Evolutionary conservation across 2,888 invertebrate species (phyloP), one percentile per base, ranked within the genome.

Genomic region (Thera britannica): DNA sequence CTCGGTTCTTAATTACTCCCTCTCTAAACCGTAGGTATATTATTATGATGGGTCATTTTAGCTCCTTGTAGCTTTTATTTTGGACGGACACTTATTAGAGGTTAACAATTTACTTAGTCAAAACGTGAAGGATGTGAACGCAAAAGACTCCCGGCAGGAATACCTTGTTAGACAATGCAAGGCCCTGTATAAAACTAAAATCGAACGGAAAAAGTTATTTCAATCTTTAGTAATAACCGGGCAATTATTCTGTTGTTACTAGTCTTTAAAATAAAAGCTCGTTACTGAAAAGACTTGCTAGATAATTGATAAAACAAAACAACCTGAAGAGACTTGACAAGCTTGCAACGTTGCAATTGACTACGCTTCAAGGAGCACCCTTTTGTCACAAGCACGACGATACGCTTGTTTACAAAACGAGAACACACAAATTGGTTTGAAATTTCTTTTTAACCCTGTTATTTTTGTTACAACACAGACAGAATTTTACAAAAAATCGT

Each of bases 401-500:
- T 51, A 51, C 57, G 57, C 38, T 51, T 51, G 48, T 38, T 48
- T 8, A 12, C 63, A 48, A 58, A 62, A 52, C 61, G 6, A 48
- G 48, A 52, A 49, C 23, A 34, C 11, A 34, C 41, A 63, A 67
- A 67, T 67, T 67, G 62, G 35, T 55, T 44, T 41, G 52, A 55
- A 67, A 54, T 34, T 55, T 41, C n/a, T 58, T 56, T 49, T 35
- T 46, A 52, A 64, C 58, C 35, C 51, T 52, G 56, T 61, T 54
- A 48, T 58, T 52, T n/a, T 38, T 56, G 9, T 23, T 41, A 12
- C 56, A 12, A 12, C 6, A 2, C 54, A 12, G 52, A 9, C 9
- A 52, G 8, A 51, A 36, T 54, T 35, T 54, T 2, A 3, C 54
- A 3, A 35, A 58, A 46, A 46, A 35, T 4, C 8, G 23, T 38